These are phyloP conservation scores for Hyperoodon ampullatus DNA, from an alignment of 2,113 vertebrate genomes.

Conservation along the genomic window DNA sequence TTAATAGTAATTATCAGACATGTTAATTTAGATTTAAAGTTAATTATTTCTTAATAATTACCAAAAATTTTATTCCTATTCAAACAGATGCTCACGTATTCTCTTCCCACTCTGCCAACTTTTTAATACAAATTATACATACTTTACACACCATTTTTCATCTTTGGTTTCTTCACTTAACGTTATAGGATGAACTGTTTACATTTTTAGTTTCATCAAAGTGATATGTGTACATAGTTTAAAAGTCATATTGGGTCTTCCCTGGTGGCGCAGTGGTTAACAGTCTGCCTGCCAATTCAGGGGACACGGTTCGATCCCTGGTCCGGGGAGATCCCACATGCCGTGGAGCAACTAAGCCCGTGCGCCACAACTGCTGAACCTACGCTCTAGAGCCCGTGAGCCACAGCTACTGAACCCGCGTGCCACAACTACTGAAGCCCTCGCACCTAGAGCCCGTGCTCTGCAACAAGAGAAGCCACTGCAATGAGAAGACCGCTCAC, in stretches of 20 bases:
- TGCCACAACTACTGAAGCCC: too few relatives aligned
- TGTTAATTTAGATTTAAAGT: not conserved
- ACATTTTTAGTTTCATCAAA: not conserved
- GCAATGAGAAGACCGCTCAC: too few relatives aligned
- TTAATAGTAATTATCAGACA: not conserved
- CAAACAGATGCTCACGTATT: not conserved
- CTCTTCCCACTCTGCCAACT: not conserved
- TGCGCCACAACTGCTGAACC: too few relatives aligned
- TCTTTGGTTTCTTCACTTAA: constrained; percentile 5
- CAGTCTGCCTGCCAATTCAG: too few relatives aligned
- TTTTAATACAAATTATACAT: not conserved
- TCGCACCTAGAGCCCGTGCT: too few relatives aligned
- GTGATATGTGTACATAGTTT: not conserved
- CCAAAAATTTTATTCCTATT: not conserved
- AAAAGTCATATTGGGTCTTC: not conserved
- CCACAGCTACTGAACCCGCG: too few relatives aligned
- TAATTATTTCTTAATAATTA: not conserved
- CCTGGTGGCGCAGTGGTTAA: too few relatives aligned
- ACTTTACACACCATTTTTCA: not conserved
- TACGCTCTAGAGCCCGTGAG: too few relatives aligned
- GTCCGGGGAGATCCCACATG: too few relatives aligned
- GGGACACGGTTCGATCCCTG: too few relatives aligned
- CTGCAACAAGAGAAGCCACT: too few relatives aligned
- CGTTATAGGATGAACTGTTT: not conserved
- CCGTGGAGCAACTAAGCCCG: too few relatives aligned